Base-by-base conservation (phyloP, 2,888 invertebrate species). In the Epistrophe eligans region DNA sequence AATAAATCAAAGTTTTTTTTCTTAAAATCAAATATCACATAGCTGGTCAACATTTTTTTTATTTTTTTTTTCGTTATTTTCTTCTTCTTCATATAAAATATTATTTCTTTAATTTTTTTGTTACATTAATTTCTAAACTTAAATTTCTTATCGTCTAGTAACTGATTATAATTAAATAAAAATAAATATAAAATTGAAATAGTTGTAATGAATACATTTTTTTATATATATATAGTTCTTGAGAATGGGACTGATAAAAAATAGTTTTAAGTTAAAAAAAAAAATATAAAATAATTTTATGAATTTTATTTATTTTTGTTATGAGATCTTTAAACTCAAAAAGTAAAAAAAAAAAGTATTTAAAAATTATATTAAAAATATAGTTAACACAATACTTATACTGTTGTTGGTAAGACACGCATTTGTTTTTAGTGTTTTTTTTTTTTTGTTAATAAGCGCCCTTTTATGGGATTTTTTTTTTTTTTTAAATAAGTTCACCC, bases 1-100 rank as follows among this genome's bases (percentile, higher is more conserved):
- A 45, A 74, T 71, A 60, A 74, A 62, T 79, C 88, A 89, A 89
- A 89, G 87, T 88, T 38, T 60, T 85, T 40, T 87, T 81, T 90
- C 92, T 92, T 92, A 92, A 89, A 90, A 90, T 90, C 91, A 92
- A 91, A 91, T 92, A 92, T 92, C 92, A 92, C 92, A 92, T 91
- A 91, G 90, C 90, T 89, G 89, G 88, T 89, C 72, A 84, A 84
- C 70, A 43, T 70, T 55, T 52, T 52, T 77, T 66, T 74, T 50
- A 48, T 45, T 43, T 48, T 28, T 70, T 38, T 13, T 60, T 66
- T 17, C 24, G 24, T 76, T 64, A 11, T 55, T 38, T 62, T 74
- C 9, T 35, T 35, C 2, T 35, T 35, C 35, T 35, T 35, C 6
- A 32, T 32, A 24, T 3, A 24, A 2, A 24, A 24, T 24, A 10